These are phyloP conservation scores for Hippocampus zosterae DNA, from an alignment of 2,113 vertebrate species.

Conservation along the genomic window DNA sequence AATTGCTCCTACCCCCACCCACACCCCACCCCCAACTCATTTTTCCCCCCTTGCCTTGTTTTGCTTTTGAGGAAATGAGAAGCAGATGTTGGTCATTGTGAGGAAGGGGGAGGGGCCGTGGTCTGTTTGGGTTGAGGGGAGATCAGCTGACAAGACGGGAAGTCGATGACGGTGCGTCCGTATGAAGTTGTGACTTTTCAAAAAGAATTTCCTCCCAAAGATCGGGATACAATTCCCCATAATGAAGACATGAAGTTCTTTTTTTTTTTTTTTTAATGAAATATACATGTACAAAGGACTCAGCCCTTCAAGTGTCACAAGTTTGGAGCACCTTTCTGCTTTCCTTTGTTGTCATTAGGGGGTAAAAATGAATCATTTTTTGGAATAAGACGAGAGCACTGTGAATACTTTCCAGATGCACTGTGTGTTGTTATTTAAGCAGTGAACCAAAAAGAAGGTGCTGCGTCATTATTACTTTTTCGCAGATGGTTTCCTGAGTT, in stretches of 20 bases:
- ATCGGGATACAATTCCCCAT: too few relatives aligned
- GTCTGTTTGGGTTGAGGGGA: conserved; percentile 13
- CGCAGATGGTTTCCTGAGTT: not conserved
- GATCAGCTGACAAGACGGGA: conserved; percentile 13
- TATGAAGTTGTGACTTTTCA: too few relatives aligned
- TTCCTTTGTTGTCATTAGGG: not conserved
- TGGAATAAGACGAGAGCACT: not conserved
- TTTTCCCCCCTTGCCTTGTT: conserved; percentile 62
- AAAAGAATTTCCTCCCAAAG: not conserved
- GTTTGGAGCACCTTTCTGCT: not conserved
- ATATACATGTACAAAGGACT: too few relatives aligned
- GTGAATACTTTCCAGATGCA: not conserved
- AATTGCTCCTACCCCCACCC: conserved; percentile 1
- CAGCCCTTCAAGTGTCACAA: not conserved
- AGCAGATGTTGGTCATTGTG: conserved; percentile 77
- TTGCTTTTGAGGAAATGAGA: conserved; percentile 72
- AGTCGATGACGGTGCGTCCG: not conserved
- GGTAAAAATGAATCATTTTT: not conserved
- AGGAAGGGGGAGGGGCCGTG: conserved; percentile 13
- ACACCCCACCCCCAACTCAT: conserved; percentile 9
- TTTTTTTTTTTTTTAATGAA: not conserved
- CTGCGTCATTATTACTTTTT: not conserved
- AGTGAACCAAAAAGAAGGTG: not conserved
- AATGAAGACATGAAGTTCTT: not conserved
- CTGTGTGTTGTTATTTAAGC: too few relatives aligned